phyloP scores from a whole-genome alignment of 92 coral and sea anemone species.

The Galaxea fascicularis region DNA sequence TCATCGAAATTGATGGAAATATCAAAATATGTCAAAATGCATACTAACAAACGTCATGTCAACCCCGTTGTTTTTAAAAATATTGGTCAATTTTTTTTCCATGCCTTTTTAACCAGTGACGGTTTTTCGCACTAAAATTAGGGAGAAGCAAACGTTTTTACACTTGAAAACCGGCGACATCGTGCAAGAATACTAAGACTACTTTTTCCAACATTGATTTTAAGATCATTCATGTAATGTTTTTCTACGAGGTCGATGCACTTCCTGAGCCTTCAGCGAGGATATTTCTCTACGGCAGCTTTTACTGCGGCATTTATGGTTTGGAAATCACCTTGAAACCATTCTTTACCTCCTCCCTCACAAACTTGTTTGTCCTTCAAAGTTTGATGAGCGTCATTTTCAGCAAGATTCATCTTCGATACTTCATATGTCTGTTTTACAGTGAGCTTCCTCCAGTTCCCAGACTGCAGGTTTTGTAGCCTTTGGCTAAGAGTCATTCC shows the following conservation, averaged over 20 bases:
- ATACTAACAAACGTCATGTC: no score
- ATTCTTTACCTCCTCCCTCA: slow-evolving; percentile 39
- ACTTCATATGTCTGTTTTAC: background rate
- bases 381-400: background rate
- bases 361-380: slow-evolving; percentile 3
- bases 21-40: no score
- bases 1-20: no score
- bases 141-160: background rate
- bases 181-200: background rate
- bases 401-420: slow-evolving; percentile 41
- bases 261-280: slow-evolving; percentile 1
- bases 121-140: slow-evolving; percentile 4
- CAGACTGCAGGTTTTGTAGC: slow-evolving; percentile 37
- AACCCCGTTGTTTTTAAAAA: no score
- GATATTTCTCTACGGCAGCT: slow-evolving; percentile 22
- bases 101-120: background rate
- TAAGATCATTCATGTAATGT: background rate
- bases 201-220: background rate
- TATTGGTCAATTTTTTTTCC: no score
- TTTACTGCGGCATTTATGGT: slow-evolving; percentile 32
- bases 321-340: slow-evolving; percentile 14
- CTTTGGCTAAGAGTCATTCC: background rate
- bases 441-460: slow-evolving; percentile 46
- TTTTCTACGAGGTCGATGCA: background rate
- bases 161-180: background rate